Evolutionary conservation across 2,797 vertebrate genomes (phyloP), one percentile per base, ranked within the genome.

Genomic region (Tokudaia muenninki): DNA sequence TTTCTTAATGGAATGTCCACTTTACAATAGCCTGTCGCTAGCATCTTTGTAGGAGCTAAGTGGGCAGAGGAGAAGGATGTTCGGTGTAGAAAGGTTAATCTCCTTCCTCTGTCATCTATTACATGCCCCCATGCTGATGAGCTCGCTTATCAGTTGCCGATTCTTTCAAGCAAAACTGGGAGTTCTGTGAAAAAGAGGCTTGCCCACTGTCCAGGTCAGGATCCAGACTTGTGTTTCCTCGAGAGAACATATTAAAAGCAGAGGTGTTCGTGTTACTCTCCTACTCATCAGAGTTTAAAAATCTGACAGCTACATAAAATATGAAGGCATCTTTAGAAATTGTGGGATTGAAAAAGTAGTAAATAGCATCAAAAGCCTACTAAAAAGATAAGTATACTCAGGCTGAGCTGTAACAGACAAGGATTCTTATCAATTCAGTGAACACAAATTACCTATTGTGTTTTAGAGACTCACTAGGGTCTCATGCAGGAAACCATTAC

Each of bases 151-250:
- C 31, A 59, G 37, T 41, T 57, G 83, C 31, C 16, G 52, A 63
- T 80, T 91, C 31, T 91, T 95, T 95, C n/a, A 96, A 67, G n/a
- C 61, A 87, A 65, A 95, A 96, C n/a, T 19, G 55, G 50, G 26
- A 81, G 44, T 87, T 87, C 29, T 87, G 44, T 92, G 59, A 70
- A 87, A 91, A 83, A 91, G 80, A 55, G n/a, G 17, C 14, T 41
- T 61, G 57, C 16, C 89, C 47, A 74, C 41, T 55, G 55, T 29
- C 86, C 47, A 67, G 47, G 17, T 87, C 31, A 41, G 4, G 72
- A 47, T 26, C 70, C 16, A 84, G 34, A 52, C 26, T 86, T 26
- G 31, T 19, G 67, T 44, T 74, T 83, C n/a, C 63, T 63, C 26
- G 22, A 75, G 78, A 77, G 19, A 82, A 74, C 12, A 72, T 6